Base-by-base conservation (phyloP, 1,140 invertebrate genomes). In the Bemisia tabaci region DNA sequence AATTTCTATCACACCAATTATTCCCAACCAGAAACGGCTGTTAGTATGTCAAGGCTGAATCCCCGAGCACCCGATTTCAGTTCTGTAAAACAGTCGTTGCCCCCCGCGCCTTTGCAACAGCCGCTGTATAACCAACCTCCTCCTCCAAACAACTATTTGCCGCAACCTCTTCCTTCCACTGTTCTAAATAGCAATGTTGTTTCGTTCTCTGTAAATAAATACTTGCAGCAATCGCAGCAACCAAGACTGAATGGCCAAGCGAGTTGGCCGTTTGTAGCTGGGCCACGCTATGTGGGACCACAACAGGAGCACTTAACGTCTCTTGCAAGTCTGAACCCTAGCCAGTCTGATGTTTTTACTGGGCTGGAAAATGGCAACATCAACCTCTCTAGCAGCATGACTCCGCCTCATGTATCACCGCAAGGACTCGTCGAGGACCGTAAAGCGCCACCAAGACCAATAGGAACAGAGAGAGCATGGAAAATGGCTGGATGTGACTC, bases 11-110 rank as follows among this genome's bases (percentile, higher is more conserved):
- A 48, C 33, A 9, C 33, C 21, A 65, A 58, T 22, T 65, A 65
- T n/a, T 65, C 64, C 22, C 64, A 65, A 22, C 25, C 63, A 12
- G 61, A 63, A 58, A 39, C 59, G 1, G 33, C 65, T 48, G 80
- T 82, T 68, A 81, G 77, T 70, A 85, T 85, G 78, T 92, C 90
- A 39, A 82, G 90, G 63, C 81, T 94, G 63, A 94, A 94, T 79
- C 91, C 91, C 1, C 85, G 91, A 72, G 91, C 92, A 22, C 90
- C 91, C 1, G 90, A 93, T 77, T 94, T 94, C 74, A 83, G 83
- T 0, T 80, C 80, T 63, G 79, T 79, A 12, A 74, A 69, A 73
- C 70, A 73, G 75, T n/a, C 74, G 70, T 78, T 71, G 76, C 67
- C 73, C 74, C 75, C 70, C 73, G 26, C 75, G 79, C 73, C 73